Evolutionary conservation across 2,797 vertebrate species (phyloP), one percentile per base, ranked within the genome.

Genomic region (Gallinago nigripennis): DNA sequence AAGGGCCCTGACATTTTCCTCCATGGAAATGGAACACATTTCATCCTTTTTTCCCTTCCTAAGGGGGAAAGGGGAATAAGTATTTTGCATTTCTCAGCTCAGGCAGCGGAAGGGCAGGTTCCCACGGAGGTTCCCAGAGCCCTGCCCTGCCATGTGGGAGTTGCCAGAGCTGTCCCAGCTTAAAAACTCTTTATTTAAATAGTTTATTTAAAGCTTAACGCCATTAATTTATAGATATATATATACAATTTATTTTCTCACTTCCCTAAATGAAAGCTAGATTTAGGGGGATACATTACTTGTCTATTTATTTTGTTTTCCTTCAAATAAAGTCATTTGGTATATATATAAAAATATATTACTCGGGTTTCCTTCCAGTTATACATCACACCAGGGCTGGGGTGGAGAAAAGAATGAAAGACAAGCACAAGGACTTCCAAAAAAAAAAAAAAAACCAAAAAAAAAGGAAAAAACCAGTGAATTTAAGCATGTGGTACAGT

Each of bases 281-380:
- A 81, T 90, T 82, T 71, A 64, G 45, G 56, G 57, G 79, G 33
- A 82, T 69, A 75, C 51, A 82, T 76, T 43, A 78, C 54, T 53
- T 33, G 15, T 20, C 21, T 20, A 27, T 43, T 65, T 58, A 63
- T 13, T 48, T 41, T n/a, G 19, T 33, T 54, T 1, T 7, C 53
- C 60, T 94, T 88, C 64, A 86, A 94, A 92, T 86, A 85, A 92
- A 93, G 54, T 76, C 18, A 91, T 73, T 95, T 93, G 75, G 69
- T 53, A 58, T 66, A 79, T 35, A 77, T 92, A 96, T 28, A 96
- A 97, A 94, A 96, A 94, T 90, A 94, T 71, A 94, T 91, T 64
- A 85, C 72, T 83, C 25, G 61, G 23, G 76, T 86, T 85, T 92
- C 76, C 71, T 94, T 95, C 78, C 77, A 21, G 68, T 60, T 69